Evolutionary conservation across 1,140 invertebrate genomes (phyloP).

Genomic region (Atta colombica): DNA sequence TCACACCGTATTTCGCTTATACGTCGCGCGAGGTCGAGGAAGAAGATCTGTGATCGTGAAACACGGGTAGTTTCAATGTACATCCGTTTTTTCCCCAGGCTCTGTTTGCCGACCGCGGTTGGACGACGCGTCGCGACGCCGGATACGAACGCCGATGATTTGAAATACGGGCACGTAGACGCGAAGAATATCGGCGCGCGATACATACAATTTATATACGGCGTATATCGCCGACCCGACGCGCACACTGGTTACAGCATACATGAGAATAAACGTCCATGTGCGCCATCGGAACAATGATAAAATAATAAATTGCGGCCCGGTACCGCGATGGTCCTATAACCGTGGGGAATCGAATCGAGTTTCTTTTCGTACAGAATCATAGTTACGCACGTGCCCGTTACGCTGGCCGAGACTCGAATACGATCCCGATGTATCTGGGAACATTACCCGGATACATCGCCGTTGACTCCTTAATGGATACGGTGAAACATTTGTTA

Average conservation of each 20-base stretch:
- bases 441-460: conserved; percentile 31
- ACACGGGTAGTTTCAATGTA: background rate
- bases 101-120: background rate
- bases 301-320: conserved; percentile 71
- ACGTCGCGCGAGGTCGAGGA: conserved; percentile 4
- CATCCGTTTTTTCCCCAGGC: background rate
- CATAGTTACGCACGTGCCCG: background rate
- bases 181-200: conserved; percentile 54
- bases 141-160: conserved; percentile 23
- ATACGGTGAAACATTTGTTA: conserved; percentile 21
- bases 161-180: conserved; percentile 55
- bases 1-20: background rate
- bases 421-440: background rate
- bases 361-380: conserved; percentile 25
- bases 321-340: conserved; percentile 18
- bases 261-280: background rate
- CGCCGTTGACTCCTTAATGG: conserved; percentile 42
- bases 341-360: conserved; percentile 44
- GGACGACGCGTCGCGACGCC: background rate
- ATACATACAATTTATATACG: conserved; percentile 54
- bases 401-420: conserved; percentile 11
- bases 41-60: background rate
- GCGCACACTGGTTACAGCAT: background rate
- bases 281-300: conserved; percentile 64
- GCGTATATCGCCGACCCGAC: background rate